Conservation (phyloP, 2,797 vertebrate species). For the Parambassis ranga region DNA sequence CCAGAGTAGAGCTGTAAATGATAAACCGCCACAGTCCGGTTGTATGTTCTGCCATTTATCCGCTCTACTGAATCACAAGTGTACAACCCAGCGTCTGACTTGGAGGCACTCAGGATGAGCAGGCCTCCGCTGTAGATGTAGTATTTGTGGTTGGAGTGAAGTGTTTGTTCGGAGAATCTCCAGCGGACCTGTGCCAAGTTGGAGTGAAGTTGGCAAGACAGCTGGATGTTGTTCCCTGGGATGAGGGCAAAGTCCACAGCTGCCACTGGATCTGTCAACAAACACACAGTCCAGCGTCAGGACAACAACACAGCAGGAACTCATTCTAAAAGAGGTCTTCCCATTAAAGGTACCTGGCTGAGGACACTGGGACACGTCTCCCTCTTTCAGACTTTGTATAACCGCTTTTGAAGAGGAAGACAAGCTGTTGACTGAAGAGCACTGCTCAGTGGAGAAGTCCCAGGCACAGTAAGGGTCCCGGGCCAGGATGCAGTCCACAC, state of each 20-base stretch:
- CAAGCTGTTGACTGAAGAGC: constrained; percentile 44
- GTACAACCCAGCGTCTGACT: constrained; percentile 64
- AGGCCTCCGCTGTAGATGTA: constrained; percentile 70
- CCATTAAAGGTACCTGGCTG: constrained; percentile 55
- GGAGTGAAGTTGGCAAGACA: constrained; percentile 71
- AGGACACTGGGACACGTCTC: constrained; percentile 74
- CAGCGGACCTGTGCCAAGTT: constrained; percentile 77
- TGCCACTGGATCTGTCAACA: constrained; percentile 58
- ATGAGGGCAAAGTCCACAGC: constrained; percentile 52
- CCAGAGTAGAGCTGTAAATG: constrained; percentile 39
- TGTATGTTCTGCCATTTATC: constrained; percentile 53
- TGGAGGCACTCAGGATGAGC: constrained; percentile 64
- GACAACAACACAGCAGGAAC: not conserved
- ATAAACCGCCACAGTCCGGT: constrained; percentile 61
- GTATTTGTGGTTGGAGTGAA: constrained; percentile 69
- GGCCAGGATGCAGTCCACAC: constrained; percentile 81
- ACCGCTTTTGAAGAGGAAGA: not conserved
- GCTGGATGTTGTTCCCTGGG: constrained; percentile 70
- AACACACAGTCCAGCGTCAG: constrained; percentile 13
- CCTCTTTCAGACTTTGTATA: constrained; percentile 77
- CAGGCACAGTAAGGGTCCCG: constrained; percentile 84
- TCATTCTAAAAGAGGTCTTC: not conserved
- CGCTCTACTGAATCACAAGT: constrained; percentile 72
- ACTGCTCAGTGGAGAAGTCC: constrained; percentile 46
- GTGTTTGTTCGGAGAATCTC: constrained; percentile 62